Conservation (phyloP, 1,140 invertebrate genomes). For the Hylaeus anthracinus region DNA sequence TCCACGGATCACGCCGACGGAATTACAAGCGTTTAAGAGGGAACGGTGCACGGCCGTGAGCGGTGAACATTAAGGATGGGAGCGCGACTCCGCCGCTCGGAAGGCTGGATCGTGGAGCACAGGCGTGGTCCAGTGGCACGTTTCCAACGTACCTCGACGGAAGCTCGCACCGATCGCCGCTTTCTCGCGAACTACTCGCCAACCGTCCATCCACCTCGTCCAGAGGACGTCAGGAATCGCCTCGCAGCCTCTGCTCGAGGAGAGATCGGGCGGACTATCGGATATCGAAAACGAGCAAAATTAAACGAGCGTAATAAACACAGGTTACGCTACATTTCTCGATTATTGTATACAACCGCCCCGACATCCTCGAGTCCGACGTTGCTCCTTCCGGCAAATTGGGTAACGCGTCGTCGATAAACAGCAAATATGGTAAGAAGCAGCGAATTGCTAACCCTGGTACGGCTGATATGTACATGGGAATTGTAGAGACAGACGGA, state of each 20-base stretch:
- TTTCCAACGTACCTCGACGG: conserved; percentile 58
- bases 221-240: background rate
- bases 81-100: conserved; percentile 19
- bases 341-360: too few relatives aligned
- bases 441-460: too few relatives aligned
- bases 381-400: too few relatives aligned
- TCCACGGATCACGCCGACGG: background rate
- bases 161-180: conserved; percentile 49
- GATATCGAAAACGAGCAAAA: too few relatives aligned
- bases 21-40: conserved; percentile 15
- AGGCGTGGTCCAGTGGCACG: conserved; percentile 58
- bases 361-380: too few relatives aligned
- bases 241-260: too few relatives aligned
- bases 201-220: conserved; percentile 11
- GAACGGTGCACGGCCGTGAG: background rate
- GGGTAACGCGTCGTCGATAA: too few relatives aligned
- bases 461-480: background rate
- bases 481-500: conserved; percentile 31
- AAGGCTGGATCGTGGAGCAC: conserved; percentile 2
- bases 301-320: too few relatives aligned
- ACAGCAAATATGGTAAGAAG: too few relatives aligned
- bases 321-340: too few relatives aligned
- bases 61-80: background rate
- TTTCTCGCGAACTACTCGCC: conserved; percentile 51
- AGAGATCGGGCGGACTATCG: too few relatives aligned